Conservation (phyloP, 1,140 invertebrate genomes). For the Bombus huntii region DNA sequence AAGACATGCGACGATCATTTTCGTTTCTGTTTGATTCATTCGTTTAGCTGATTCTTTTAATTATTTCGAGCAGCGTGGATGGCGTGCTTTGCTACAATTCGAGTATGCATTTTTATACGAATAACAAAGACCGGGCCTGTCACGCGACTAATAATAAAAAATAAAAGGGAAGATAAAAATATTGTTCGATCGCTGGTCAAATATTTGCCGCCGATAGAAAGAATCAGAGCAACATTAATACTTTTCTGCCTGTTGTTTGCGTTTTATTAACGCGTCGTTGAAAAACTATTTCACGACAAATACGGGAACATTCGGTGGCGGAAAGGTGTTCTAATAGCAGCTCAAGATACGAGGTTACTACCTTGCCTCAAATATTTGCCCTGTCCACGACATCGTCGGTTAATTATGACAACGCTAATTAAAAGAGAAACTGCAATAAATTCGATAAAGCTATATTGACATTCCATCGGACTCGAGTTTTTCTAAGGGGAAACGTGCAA, state of each 20-base stretch:
- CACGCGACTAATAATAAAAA: conserved; percentile 11
- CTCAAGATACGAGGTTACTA: neutral
- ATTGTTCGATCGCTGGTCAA: neutral
- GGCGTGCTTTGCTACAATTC: too few relatives aligned
- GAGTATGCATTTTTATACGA: neutral
- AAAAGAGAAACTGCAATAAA: conserved; percentile 19
- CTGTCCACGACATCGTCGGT: neutral
- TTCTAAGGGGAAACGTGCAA: neutral
- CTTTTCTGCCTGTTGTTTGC: neutral
- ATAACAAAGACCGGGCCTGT: neutral
- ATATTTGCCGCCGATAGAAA: conserved; percentile 1
- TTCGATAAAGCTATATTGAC: conserved; percentile 11
- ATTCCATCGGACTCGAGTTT: too few relatives aligned
- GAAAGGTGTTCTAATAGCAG: conserved; percentile 8
- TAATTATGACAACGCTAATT: conserved; percentile 32
- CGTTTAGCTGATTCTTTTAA: neutral
- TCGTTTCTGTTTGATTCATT: neutral
- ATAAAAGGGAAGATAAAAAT: conserved; percentile 1
- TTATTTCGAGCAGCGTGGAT: neutral
- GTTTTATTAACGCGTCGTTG: conserved; percentile 29
- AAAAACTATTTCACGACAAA: conserved; percentile 29
- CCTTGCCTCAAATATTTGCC: conserved; percentile 25
- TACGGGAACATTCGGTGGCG: neutral
- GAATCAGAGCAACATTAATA: conserved; percentile 29
- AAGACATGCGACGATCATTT: neutral